Percentiles rank a stretch among this genome's conserved stretches.
phyloP scores from a whole-genome alignment of 2,113 vertebrate genomes.

The Mustelus asterias region DNA sequence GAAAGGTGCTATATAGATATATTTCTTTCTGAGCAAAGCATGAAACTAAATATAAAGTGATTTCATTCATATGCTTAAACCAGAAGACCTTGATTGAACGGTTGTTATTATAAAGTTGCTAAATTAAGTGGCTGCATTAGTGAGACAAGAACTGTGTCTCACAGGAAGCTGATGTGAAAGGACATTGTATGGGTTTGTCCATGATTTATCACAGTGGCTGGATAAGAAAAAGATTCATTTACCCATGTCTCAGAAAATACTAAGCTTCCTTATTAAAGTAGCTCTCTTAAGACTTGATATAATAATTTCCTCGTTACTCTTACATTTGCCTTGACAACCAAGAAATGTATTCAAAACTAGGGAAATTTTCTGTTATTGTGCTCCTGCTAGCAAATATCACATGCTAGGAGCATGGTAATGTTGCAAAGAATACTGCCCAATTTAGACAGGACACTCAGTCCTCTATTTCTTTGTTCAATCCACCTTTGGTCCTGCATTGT shows the following conservation, averaged over 20 bases:
- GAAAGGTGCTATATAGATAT: too few species aligned
- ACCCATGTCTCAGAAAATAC: not conserved
- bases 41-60: not conserved
- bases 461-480: not conserved
- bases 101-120: not conserved
- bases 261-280: not conserved
- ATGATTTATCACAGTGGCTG: not conserved
- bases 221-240: not conserved
- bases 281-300: not conserved
- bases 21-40: not conserved
- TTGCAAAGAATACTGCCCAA: not conserved
- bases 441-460: not conserved
- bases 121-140: not conserved
- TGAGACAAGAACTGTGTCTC: not conserved
- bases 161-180: not conserved
- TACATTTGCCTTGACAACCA: not conserved
- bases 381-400: not conserved
- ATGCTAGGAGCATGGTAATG: not conserved
- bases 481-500: not conserved
- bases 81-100: not conserved
- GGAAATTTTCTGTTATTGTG: not conserved
- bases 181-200: not conserved
- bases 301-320: not conserved
- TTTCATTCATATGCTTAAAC: not conserved
- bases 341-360: not conserved